Evolutionary conservation across 2,888 invertebrate genomes (phyloP).

Genomic region (Penaeus monodon): DNA sequence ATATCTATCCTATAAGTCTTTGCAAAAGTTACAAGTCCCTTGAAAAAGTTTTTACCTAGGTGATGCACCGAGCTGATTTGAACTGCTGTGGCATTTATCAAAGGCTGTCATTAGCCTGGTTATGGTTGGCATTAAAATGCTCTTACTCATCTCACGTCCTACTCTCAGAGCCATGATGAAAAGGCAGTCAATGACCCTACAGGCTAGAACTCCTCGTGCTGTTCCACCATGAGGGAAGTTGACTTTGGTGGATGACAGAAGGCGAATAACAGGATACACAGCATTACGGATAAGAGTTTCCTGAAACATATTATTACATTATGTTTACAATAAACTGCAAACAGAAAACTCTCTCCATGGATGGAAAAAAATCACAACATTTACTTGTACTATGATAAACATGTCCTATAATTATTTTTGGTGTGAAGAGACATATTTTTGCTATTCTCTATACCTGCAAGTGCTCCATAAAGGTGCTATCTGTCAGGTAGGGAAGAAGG

Average conservation of each 20-base stretch:
- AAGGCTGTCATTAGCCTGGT: constrained; percentile 57
- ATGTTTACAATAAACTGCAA: background rate
- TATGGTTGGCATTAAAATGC: constrained; percentile 59
- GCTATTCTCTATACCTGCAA: constrained; percentile 76
- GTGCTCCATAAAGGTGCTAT: constrained; percentile 88
- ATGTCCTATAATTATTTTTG: background rate
- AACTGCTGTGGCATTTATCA: constrained; percentile 55
- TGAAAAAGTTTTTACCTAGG: constrained; percentile 22
- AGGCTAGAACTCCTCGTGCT: constrained; percentile 82
- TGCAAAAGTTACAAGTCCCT: no score
- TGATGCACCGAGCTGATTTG: constrained; percentile 36
- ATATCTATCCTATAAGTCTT: no score
- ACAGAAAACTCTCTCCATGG: background rate
- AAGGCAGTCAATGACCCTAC: constrained; percentile 85
- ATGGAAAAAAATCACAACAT: background rate
- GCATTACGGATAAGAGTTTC: constrained; percentile 84
- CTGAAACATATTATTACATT: constrained; percentile 72
- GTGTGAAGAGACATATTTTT: no score
- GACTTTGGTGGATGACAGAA: constrained; percentile 84
- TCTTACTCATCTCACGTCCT: constrained; percentile 64
- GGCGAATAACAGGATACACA: constrained; percentile 83
- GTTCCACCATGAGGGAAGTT: constrained; percentile 85
- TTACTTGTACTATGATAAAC: background rate
- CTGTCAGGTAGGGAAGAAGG: constrained; percentile 84
- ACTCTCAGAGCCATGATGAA: constrained; percentile 75